Conservation (phyloP, 1,140 invertebrate species). For the Centruroides sculpturatus region DNA sequence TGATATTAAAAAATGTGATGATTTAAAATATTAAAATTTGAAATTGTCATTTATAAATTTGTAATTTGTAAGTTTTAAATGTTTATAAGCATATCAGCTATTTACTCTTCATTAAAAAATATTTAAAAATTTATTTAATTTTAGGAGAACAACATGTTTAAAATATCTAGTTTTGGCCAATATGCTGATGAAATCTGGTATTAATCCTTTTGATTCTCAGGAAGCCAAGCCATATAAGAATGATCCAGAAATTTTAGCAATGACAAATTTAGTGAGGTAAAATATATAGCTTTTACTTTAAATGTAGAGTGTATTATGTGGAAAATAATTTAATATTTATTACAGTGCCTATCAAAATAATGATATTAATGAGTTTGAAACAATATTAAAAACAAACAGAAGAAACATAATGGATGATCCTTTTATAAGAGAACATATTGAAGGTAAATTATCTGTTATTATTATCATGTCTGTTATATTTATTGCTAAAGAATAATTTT, state of each 20-base stretch:
- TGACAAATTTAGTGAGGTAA: slow-evolving; percentile 91
- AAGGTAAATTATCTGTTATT: slow-evolving; percentile 40
- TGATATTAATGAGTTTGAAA: slow-evolving; percentile 97
- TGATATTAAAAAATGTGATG: too few relatives aligned
- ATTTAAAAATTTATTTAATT: neutral
- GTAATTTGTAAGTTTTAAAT: too few relatives aligned
- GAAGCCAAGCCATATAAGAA: slow-evolving; percentile 99
- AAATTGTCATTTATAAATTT: too few relatives aligned
- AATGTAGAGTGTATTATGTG: neutral
- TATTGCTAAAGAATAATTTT: neutral
- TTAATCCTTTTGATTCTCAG: slow-evolving; percentile 99
- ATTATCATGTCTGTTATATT: slow-evolving; percentile 5
- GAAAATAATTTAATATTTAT: slow-evolving; percentile 6
- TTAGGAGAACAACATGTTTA: slow-evolving; percentile 75
- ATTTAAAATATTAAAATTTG: too few relatives aligned
- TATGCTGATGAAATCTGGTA: slow-evolving; percentile 78
- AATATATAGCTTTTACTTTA: neutral
- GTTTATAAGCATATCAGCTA: too few relatives aligned
- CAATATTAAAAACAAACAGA: slow-evolving; percentile 85
- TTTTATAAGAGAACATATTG: slow-evolving; percentile 98
- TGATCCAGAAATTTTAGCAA: slow-evolving; percentile 96
- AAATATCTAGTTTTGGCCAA: slow-evolving; percentile 98
- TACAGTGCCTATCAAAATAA: slow-evolving; percentile 89
- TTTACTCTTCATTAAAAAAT: neutral
- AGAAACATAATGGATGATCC: slow-evolving; percentile 96